Percentiles rank a stretch among this genome's conserved stretches.
These are phyloP conservation scores for Dicrostonyx torquatus DNA, from an alignment of 2,797 vertebrate genomes.

Conservation along the genomic window DNA sequence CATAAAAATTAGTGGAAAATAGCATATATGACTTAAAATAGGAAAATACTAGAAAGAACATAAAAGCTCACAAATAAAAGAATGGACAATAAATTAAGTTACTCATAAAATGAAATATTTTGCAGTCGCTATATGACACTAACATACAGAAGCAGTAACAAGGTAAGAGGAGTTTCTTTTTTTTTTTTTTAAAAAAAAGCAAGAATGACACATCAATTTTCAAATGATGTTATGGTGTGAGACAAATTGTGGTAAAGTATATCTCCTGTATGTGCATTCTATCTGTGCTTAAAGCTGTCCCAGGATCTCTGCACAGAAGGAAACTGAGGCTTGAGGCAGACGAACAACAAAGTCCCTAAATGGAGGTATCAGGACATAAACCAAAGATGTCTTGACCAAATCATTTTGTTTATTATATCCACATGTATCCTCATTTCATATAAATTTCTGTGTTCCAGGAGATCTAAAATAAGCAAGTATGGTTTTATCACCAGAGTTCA, in stretches of 20 bases:
- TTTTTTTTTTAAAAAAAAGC: not conserved
- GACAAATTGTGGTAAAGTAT: not conserved
- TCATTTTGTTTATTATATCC: not conserved
- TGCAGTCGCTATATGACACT: not conserved
- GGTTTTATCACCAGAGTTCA: not conserved
- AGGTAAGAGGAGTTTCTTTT: not conserved
- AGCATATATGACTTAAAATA: not conserved
- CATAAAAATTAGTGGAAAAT: not conserved
- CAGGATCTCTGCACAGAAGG: not conserved
- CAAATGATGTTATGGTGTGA: not conserved
- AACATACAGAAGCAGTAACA: not conserved
- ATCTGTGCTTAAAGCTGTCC: not conserved
- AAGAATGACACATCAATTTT: not conserved
- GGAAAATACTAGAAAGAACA: conserved; percentile 41
- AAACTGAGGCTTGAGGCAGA: conserved; percentile 9
- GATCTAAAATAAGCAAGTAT: not conserved
- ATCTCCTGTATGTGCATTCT: not conserved
- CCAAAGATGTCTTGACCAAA: not conserved
- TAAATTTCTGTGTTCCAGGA: not conserved
- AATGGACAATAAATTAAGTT: not conserved
- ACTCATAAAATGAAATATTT: not conserved
- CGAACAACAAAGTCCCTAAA: not conserved
- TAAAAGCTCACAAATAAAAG: conserved; percentile 33
- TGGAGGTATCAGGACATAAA: not conserved
- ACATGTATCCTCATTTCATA: not conserved